Conservation (phyloP, 2,888 invertebrate genomes). For the Oxystoma pomonae region DNA sequence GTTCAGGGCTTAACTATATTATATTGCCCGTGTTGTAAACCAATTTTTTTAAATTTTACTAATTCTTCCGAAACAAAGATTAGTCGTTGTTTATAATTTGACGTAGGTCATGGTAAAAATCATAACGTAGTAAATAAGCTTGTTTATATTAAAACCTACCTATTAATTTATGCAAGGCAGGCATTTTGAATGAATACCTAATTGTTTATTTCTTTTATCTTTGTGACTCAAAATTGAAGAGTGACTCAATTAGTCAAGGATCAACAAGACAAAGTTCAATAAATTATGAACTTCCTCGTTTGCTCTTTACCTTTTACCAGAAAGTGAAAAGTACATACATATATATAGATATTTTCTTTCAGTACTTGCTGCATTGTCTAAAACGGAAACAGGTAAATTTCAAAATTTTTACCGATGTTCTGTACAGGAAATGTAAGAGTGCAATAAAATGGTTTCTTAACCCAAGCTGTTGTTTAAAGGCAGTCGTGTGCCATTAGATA, state of each 20-base stretch:
- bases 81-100: too few relatives aligned
- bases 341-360: background rate
- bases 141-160: background rate
- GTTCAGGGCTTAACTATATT: too few relatives aligned
- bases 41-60: background rate
- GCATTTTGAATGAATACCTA: background rate
- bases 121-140: background rate
- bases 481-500: too few relatives aligned
- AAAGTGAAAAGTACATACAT: background rate
- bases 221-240: background rate
- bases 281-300: conserved; percentile 18
- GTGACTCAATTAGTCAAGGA: conserved; percentile 15
- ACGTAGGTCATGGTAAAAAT: background rate
- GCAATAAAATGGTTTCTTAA: too few relatives aligned
- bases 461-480: too few relatives aligned
- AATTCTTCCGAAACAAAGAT: too few relatives aligned
- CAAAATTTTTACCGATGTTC: background rate
- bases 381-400: conserved; percentile 21
- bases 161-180: conserved; percentile 7
- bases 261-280: conserved; percentile 13
- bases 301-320: conserved; percentile 13
- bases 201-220: background rate
- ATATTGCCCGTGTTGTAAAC: too few relatives aligned
- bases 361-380: conserved; percentile 8
- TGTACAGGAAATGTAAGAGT: background rate